phyloP scores from a whole-genome alignment of 1,140 invertebrate genomes.

The Liolophura sinensis region DNA sequence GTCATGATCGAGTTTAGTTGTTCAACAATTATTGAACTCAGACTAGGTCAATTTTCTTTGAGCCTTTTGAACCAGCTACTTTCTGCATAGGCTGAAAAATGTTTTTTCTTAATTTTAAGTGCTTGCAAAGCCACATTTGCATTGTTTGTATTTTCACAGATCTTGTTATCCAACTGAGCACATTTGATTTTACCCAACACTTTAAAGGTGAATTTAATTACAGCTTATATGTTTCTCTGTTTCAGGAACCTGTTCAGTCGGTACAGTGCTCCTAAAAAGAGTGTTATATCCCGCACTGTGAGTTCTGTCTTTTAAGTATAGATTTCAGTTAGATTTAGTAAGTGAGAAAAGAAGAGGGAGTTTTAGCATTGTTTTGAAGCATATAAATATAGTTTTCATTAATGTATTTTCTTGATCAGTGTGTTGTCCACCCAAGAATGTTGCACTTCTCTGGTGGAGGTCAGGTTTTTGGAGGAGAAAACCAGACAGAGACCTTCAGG shows the following conservation, averaged over 20 bases:
- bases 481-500: too few relatives aligned
- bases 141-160: not conserved
- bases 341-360: conserved; percentile 22
- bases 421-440: too few relatives aligned
- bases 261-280: conserved; percentile 30
- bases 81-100: not conserved
- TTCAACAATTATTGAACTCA: too few relatives aligned
- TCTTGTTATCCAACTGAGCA: too few relatives aligned
- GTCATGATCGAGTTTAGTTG: too few relatives aligned
- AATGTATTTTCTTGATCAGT: too few relatives aligned
- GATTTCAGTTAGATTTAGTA: conserved; percentile 28
- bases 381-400: too few relatives aligned
- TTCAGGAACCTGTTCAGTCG: conserved; percentile 45
- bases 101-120: not conserved
- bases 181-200: not conserved
- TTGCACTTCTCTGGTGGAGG: too few relatives aligned
- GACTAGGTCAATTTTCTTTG: too few relatives aligned
- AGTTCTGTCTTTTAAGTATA: conserved; percentile 17
- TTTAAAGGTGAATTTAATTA: not conserved
- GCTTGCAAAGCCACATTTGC: not conserved
- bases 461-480: too few relatives aligned
- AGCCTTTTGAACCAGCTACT: too few relatives aligned
- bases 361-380: too few relatives aligned
- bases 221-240: conserved; percentile 1
- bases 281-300: conserved; percentile 39